Evolutionary conservation across 2,797 vertebrate genomes (phyloP).

Genomic region (Microctenopoma lineatum): DNA sequence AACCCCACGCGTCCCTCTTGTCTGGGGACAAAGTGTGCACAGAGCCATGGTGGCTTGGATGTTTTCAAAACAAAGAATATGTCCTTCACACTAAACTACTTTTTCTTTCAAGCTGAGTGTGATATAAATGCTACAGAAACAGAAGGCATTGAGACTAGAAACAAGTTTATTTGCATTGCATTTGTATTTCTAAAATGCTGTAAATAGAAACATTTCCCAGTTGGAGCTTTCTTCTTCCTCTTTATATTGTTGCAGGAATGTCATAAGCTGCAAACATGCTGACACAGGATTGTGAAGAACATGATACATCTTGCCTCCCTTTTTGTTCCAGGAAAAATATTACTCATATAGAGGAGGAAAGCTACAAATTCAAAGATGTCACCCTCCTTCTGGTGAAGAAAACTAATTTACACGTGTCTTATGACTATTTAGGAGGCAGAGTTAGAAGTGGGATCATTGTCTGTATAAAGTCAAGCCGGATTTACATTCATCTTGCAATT

Average conservation of each 20-base stretch:
- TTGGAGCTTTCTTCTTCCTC: slow-evolving; percentile 16
- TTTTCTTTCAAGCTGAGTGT: slow-evolving; percentile 26
- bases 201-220: slow-evolving; percentile 2
- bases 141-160: slow-evolving; percentile 11
- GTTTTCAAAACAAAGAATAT: slow-evolving; percentile 77
- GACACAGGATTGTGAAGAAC: slow-evolving; percentile 61
- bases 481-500: slow-evolving; percentile 28
- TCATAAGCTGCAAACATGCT: slow-evolving; percentile 52
- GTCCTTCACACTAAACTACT: slow-evolving; percentile 66
- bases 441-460: slow-evolving; percentile 4
- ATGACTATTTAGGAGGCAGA: not conserved
- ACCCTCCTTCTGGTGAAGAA: not conserved
- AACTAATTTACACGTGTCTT: not conserved
- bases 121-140: slow-evolving; percentile 8
- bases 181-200: slow-evolving; percentile 11
- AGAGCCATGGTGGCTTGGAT: slow-evolving; percentile 55
- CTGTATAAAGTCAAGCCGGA: not conserved
- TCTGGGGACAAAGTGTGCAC: slow-evolving; percentile 49
- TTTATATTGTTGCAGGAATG: slow-evolving; percentile 50
- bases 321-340: slow-evolving; percentile 19
- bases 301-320: slow-evolving; percentile 66
- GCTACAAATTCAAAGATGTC: slow-evolving; percentile 2
- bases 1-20: slow-evolving; percentile 58
- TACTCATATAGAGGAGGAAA: slow-evolving; percentile 5
- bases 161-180: slow-evolving; percentile 20